Evolutionary conservation across 2,888 invertebrate genomes (phyloP).

Genomic region (Eupithecia dodoneata): DNA sequence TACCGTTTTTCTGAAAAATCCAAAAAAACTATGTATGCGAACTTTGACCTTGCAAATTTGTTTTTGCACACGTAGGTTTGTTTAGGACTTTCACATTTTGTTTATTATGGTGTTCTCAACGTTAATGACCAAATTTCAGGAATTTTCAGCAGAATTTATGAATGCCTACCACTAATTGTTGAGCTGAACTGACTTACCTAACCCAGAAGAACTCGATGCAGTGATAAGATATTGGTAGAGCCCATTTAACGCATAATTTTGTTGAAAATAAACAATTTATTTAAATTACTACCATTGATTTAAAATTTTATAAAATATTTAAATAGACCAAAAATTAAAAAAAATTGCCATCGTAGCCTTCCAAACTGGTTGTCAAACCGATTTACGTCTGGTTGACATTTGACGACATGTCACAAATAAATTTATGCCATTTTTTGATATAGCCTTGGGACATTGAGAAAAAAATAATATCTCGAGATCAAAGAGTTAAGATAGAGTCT

Average conservation of each 20-base stretch:
- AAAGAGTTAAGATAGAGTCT: no score
- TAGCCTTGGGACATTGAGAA: no score
- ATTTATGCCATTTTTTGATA: background rate
- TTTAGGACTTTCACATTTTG: no score
- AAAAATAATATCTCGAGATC: no score
- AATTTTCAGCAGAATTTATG: no score
- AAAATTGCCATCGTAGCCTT: slow-evolving; percentile 17
- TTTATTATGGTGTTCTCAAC: no score
- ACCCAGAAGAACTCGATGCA: slow-evolving; percentile 22
- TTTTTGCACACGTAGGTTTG: no score
- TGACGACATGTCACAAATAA: background rate
- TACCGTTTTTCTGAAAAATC: no score
- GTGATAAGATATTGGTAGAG: slow-evolving; percentile 13
- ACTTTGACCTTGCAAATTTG: no score
- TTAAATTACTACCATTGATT: slow-evolving; percentile 21
- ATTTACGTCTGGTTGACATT: slow-evolving; percentile 3
- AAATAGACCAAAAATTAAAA: background rate
- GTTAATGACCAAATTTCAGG: no score
- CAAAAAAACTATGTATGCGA: no score
- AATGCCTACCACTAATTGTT: background rate
- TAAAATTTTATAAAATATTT: background rate
- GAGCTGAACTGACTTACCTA: slow-evolving; percentile 30
- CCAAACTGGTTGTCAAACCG: slow-evolving; percentile 16
- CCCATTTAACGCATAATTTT: slow-evolving; percentile 41
- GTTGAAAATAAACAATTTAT: slow-evolving; percentile 41